Base-by-base conservation (phyloP, 2,888 invertebrate genomes). In the Thymelicus acteon region DNA sequence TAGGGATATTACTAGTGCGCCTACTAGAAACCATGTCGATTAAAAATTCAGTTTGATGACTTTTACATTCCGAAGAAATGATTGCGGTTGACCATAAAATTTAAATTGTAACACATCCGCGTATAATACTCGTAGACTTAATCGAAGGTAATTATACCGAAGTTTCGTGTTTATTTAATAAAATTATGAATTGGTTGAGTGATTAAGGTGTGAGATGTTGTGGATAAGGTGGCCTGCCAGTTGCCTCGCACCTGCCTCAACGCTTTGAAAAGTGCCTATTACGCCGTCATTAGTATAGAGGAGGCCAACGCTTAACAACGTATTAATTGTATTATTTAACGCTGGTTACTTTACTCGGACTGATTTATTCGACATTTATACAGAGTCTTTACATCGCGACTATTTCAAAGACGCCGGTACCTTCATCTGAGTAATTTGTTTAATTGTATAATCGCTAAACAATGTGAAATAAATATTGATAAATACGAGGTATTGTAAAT, bases 321-420 rank as follows among this genome's bases (percentile, higher is more conserved):
- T 85, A 88, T 88, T 90, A 88, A 90, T 89, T 89, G 83, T 84
- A 82, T 85, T 89, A 85, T 87, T 88, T 86, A 85, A 88, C 87
- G 76, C 77, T 74, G 62, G 62, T 63, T 63, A 47, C 62, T 39
- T 57, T 62, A 69, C 40, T 15, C 54, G 48, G 62, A 48, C 63
- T 58, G 63, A 69, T 69, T 69, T 69, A 63, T 69, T 63, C 62
- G 48, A 63, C 57, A 37, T 61, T 62, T 58, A 58, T 58, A 58
- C 64, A 44, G 60, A 65, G 19, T 65, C 7, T 60, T 40, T 60
- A 49, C 64, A 63, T 39, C 63, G 49, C 39, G 70, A 40, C 49
- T 31, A 24, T 69, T 63, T 63, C 69, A 69, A 69, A 63, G 69
- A 58, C 63, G 47, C 60, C 70, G 65, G 52, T 60, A 44, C 64